Percentiles rank a stretch among this genome's conserved stretches.
phyloP scores from a whole-genome alignment of 2,797 vertebrate species.

The Tragopan temminckii region DNA sequence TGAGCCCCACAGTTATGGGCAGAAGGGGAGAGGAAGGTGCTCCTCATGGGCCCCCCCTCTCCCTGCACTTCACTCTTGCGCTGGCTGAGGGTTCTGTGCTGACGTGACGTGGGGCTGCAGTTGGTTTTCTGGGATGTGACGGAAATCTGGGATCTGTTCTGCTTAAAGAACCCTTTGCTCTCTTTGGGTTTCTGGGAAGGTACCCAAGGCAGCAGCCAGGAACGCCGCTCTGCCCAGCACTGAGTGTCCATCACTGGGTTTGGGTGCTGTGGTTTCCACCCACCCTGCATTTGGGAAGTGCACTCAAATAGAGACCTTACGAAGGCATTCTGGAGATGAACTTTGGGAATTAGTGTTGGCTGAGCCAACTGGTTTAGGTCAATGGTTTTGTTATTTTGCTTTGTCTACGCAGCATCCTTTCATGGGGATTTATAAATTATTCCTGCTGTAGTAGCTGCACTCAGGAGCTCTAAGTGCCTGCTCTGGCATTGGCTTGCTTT shows the following conservation, averaged over 20 bases:
- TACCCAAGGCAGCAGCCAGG: rapidly evolving
- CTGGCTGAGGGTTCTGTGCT: rapidly evolving
- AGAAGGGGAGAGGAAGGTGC: neutral
- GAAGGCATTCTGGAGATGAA: neutral
- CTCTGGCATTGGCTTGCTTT: neutral
- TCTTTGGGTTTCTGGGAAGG: neutral
- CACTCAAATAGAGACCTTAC: neutral
- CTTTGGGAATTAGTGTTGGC: neutral
- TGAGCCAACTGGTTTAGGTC: neutral
- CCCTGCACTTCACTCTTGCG: rapidly evolving
- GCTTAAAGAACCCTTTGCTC: rapidly evolving
- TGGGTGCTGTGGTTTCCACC: neutral
- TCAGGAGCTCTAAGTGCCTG: neutral
- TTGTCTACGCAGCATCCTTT: neutral
- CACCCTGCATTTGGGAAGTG: rapidly evolving
- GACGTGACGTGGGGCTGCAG: rapidly evolving
- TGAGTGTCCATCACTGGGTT: neutral
- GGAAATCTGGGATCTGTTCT: neutral
- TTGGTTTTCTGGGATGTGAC: neutral
- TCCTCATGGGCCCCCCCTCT: neutral
- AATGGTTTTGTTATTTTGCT: neutral
- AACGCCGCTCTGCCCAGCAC: rapidly evolving
- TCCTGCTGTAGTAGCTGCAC: neutral
- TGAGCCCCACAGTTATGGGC: neutral
- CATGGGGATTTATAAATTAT: neutral